Evolutionary conservation across 2,113 vertebrate species (phyloP), one percentile per base, ranked within the genome.

Genomic region (Cacatua alba): DNA sequence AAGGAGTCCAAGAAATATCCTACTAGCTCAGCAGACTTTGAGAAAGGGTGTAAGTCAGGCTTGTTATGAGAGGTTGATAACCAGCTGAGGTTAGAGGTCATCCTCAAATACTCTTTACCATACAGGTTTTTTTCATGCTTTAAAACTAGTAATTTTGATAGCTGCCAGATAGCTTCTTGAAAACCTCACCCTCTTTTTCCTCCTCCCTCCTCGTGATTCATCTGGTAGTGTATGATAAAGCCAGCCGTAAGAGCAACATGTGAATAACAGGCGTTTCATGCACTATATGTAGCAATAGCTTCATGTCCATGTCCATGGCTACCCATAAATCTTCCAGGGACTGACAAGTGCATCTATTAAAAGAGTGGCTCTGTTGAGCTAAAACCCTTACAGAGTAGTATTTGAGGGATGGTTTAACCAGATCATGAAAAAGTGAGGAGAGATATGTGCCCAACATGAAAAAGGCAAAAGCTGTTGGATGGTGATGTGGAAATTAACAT

Each of bases 111-210:
- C 10, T 49, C 14, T 60, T 69, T 76, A 37, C 83, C 17, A 5
- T 57, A 25, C 1, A 8, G 64, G 18, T 1, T 14, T 82, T 87
- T 91, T 76, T 72, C 14, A 44, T 88, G 52, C 35, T 88, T 78
- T 84, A 82, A 18, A 84, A 65, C 53, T 72, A 46, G n/a, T 37
- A 94, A 26, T 95, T 91, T 76, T 88, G 43, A 52, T 88, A 92
- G 80, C 75, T 92, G 33, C 72, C 77, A 92, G 77, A 67, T 52
- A 86, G 41, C 13, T 89, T 71, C 41, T 91, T 86, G 70, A 86
- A 94, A 71, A 39, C 63, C 49, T 93, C 53, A 7, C 63, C 64
- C 82, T 86, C 48, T 75, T 88, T 80, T 78, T 87, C 49, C 86
- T 64, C 57, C 81, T 91, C 86, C 88, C 41, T 94, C 19, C 77